Base-by-base conservation (phyloP, 2,113 vertebrate species). In the Pelmatolapia mariae region DNA sequence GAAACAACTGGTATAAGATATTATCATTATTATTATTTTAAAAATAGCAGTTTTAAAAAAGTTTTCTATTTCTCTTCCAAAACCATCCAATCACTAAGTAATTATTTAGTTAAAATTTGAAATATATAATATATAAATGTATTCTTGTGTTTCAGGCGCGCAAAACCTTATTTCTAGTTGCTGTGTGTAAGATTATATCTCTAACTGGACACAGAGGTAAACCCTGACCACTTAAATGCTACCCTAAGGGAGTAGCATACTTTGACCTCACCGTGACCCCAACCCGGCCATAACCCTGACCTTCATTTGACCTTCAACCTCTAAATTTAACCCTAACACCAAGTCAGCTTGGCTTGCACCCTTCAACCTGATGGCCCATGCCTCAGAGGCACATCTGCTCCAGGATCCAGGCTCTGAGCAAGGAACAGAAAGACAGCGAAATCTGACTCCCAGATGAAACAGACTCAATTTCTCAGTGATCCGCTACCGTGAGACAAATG, bases 311-410 rank as follows among this genome's bases (percentile, higher is more conserved):
- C 93, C 95, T 92, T 86, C 89, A 85, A 94, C 95, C 96, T 87
- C 88, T 82, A 91, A 94, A 95, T 93, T 95, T 96, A 96, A 96
- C 96, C 94, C 92, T 94, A 94, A 95, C 95, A 96, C 95, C 94
- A 88, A 52, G 86, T 83, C 84, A 33, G 87, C 91, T 40, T 19
- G 85, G 92, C 93, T 92, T 88, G 93, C 95, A 83, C 94, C 95
- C 89, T 92, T 90, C 85, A 93, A 83, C 94, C 91, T 59, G 86
- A 87, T 56, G 88, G 89, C 85, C 90, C 53, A 47, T 91, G 91
- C 94, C 95, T 93, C 68, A 22, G 24, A 91, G 94, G 93, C 93
- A 95, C 95, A 96, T 96, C 95, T 96, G 95, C 94, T 94, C 68
- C 38, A 66, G 87, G 89, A 91, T 89, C 56, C 89, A 81, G 86